Base-by-base conservation (phyloP, 2,113 vertebrate genomes). In the Colinus virginianus region DNA sequence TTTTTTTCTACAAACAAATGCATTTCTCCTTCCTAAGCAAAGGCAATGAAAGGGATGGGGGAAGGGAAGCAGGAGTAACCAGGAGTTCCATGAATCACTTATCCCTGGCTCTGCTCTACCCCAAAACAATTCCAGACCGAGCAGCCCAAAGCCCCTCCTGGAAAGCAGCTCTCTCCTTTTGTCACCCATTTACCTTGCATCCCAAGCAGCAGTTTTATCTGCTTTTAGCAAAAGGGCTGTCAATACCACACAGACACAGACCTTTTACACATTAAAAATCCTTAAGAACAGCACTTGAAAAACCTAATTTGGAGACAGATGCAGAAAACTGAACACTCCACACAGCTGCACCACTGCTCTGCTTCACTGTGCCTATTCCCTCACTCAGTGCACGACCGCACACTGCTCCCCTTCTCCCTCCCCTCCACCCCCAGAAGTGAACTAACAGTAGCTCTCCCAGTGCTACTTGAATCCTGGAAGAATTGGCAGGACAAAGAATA, bases 391-490 rank as follows among this genome's bases (percentile, higher is more conserved):
- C 42, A 18, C 0, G 11, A 62, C 42, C 7, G 1, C 36, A 56
- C 25, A 64, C 30, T 53, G 26, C 59, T 84, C 66, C 66, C 72
- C 32, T 30, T 3, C 63, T 49, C 26, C 66, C 48, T 43, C 59
- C 62, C 87, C 69, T 49, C 61, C 84, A 78, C 84, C 36, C 40
- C 72, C 58, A 71, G 53, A 25, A 56, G 55, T 79, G 78, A 94
- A 79, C 90, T 94, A 93, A 96, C 67, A 88, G 93, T 36, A 70
- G 92, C 51, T 78, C 70, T 86, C 83, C 74, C 64, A 84, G 40
- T 3, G 9, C n/a, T 89, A 49, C 85, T 90, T 95, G 67, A 91
- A 87, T 80, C 87, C 72, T 51, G 28, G 15, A 62, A 82, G 71
- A 87, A 89, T 49, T 70, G 64, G 69, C 84, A 92, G 51, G 51